Evolutionary conservation across 1,140 invertebrate species (phyloP).

Genomic region (Scaptodrosophila lebanonensis): DNA sequence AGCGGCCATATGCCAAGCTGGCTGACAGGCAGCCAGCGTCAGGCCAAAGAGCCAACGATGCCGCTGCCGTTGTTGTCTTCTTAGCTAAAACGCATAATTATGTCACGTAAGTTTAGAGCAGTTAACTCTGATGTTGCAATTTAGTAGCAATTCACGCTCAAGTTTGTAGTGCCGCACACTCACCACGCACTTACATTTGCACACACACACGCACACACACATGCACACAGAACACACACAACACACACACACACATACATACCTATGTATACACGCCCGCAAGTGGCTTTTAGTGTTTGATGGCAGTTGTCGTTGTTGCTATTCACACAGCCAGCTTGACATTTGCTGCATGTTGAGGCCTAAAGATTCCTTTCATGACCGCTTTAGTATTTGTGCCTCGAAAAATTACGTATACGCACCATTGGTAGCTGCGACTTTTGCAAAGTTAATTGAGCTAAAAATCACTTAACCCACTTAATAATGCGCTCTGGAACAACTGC

Average conservation of each 20-base stretch:
- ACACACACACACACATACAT: not conserved
- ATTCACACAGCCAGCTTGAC: too few species aligned
- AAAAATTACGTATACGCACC: conserved; percentile 49
- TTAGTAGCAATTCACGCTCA: conserved; percentile 65
- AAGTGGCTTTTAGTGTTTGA: conserved; percentile 54
- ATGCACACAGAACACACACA: conserved; percentile 3
- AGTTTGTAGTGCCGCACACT: conserved; percentile 35
- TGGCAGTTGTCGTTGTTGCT: too few species aligned
- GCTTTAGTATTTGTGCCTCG: conserved; percentile 50
- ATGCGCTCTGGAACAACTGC: conserved; percentile 8
- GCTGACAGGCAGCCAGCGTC: conserved; percentile 3
- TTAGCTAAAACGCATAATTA: conserved; percentile 72
- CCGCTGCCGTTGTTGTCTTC: conserved; percentile 43
- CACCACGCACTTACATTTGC: not conserved
- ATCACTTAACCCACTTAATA: conserved; percentile 60
- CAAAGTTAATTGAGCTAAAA: conserved; percentile 68
- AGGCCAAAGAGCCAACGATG: conserved; percentile 4
- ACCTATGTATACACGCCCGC: conserved; percentile 12
- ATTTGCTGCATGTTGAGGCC: too few species aligned
- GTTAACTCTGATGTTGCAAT: conserved; percentile 69
- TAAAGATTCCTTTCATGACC: too few species aligned
- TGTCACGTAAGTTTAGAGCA: conserved; percentile 75
- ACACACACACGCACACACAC: conserved; percentile 16
- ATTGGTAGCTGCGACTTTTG: conserved; percentile 38
- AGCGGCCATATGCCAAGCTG: conserved; percentile 47